phyloP scores from a whole-genome alignment of 1,140 invertebrate species.

The Drosophila novamexicana region DNA sequence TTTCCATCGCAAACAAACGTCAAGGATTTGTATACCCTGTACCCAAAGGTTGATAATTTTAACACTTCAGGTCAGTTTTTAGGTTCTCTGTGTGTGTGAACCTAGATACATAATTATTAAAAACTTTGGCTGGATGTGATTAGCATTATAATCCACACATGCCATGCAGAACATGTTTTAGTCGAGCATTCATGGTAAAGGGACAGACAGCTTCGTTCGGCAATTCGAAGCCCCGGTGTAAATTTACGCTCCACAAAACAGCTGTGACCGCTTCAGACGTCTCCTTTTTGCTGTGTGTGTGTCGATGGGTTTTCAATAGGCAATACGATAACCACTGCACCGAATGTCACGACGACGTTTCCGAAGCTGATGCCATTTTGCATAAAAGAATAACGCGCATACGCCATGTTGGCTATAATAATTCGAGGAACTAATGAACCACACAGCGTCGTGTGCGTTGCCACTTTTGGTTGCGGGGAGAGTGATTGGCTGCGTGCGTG shows the following conservation, averaged over 20 bases:
- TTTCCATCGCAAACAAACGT: neutral
- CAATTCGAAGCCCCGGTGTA: conserved; percentile 29
- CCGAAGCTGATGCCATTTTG: conserved; percentile 23
- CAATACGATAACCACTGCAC: conserved; percentile 1
- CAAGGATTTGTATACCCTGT: too few relatives aligned
- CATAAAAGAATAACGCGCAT: conserved; percentile 58
- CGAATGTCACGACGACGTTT: neutral
- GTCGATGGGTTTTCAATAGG: conserved; percentile 41
- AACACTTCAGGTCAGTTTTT: too few relatives aligned
- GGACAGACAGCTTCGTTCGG: neutral
- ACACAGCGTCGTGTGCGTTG: conserved; percentile 37
- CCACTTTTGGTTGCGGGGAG: conserved; percentile 14
- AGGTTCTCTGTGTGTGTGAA: too few relatives aligned
- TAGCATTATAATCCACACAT: too few relatives aligned
- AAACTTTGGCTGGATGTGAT: neutral
- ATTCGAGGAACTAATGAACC: conserved; percentile 62
- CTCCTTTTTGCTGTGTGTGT: conserved; percentile 16
- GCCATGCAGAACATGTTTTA: neutral
- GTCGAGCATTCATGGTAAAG: conserved; percentile 8
- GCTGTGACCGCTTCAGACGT: conserved; percentile 37
- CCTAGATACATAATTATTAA: neutral
- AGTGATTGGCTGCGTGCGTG: neutral
- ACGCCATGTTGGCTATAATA: conserved; percentile 64
- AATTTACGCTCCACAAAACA: conserved; percentile 28
- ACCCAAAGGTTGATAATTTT: too few relatives aligned